Evolutionary conservation across 1,140 invertebrate genomes (phyloP).

Genomic region (Octopus bimaculoides): DNA sequence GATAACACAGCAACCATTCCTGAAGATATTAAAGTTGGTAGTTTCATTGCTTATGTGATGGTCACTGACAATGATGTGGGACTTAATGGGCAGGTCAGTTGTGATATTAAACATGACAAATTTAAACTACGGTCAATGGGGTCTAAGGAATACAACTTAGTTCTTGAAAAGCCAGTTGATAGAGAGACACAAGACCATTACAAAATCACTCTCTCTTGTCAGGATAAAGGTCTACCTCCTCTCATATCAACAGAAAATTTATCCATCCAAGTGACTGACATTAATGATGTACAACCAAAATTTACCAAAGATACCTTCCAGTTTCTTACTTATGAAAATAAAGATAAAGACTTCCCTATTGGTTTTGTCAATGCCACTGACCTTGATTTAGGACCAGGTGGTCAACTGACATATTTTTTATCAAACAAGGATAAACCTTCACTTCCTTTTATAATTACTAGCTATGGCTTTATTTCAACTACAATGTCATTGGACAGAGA

Average conservation of each 20-base stretch:
- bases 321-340: too few species aligned
- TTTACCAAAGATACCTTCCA: conserved; percentile 73
- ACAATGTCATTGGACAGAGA: too few species aligned
- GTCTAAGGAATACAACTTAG: conserved; percentile 32
- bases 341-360: too few species aligned
- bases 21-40: conserved; percentile 34
- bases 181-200: conserved; percentile 24
- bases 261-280: conserved; percentile 70
- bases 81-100: conserved; percentile 36
- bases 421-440: too few species aligned
- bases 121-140: conserved; percentile 33
- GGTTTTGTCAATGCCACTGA: too few species aligned
- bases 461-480: too few species aligned
- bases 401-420: too few species aligned
- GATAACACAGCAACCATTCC: conserved; percentile 60
- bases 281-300: conserved; percentile 92
- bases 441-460: too few species aligned
- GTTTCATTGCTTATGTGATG: conserved; percentile 37
- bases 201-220: conserved; percentile 31
- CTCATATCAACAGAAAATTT: conserved; percentile 69
- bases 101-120: conserved; percentile 27
- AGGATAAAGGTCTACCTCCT: conserved; percentile 36
- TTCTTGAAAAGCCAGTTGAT: conserved; percentile 22
- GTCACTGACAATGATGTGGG: conserved; percentile 42
- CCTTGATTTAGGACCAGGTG: too few species aligned